phyloP scores from a whole-genome alignment of 2,888 invertebrate genomes.

The Conchocele bisecta region DNA sequence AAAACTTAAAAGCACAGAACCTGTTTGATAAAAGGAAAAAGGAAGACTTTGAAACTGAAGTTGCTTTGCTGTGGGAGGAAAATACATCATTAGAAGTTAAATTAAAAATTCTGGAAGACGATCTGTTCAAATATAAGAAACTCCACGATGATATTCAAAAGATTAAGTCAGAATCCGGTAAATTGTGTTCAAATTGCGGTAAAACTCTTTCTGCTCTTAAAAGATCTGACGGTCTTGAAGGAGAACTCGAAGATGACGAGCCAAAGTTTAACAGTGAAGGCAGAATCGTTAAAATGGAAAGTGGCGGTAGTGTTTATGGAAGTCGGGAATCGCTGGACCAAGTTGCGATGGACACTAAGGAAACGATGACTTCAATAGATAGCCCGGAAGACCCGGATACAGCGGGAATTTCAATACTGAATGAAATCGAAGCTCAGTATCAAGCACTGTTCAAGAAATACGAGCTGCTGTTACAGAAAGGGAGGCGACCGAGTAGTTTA shows the following conservation, averaged over 20 bases:
- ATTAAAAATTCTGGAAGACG: conserved; percentile 65
- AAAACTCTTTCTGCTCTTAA: conserved; percentile 46
- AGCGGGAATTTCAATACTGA: conserved; percentile 72
- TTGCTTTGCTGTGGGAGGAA: conserved; percentile 72
- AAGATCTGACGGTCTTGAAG: conserved; percentile 57
- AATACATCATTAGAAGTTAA: conserved; percentile 74
- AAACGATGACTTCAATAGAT: conserved; percentile 65
- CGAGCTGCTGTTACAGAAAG: conserved; percentile 76
- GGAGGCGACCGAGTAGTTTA: conserved; percentile 55
- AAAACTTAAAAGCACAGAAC: conserved; percentile 74
- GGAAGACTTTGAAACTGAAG: conserved; percentile 75
- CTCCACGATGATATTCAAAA: conserved; percentile 70
- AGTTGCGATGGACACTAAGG: conserved; percentile 74
- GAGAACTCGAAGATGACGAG: conserved; percentile 77
- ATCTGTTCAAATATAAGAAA: conserved; percentile 60
- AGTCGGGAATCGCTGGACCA: conserved; percentile 71
- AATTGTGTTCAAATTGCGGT: conserved; percentile 67
- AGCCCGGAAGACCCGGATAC: conserved; percentile 59
- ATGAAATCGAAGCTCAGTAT: conserved; percentile 81
- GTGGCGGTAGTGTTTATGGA: conserved; percentile 81
- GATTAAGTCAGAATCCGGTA: conserved; percentile 60
- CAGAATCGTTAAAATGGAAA: conserved; percentile 77
- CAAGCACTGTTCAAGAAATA: conserved; percentile 79
- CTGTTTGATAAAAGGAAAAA: conserved; percentile 74
- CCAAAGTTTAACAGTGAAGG: conserved; percentile 74